These are phyloP conservation scores for Muschampia plurimacula DNA, from an alignment of 2,888 invertebrate species.

Conservation along the genomic window DNA sequence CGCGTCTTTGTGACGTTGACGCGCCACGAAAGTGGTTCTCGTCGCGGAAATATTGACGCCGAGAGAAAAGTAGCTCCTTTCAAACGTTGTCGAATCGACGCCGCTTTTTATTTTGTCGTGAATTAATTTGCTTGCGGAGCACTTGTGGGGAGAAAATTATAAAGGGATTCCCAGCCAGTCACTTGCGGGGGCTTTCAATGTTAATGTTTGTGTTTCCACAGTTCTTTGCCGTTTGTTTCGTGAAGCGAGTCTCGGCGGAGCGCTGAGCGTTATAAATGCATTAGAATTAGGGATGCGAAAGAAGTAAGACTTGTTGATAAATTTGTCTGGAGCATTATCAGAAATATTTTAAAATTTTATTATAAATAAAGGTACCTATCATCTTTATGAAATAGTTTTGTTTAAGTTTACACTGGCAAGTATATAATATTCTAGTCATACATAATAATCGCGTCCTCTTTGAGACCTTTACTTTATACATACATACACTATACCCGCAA, in stretches of 20 bases:
- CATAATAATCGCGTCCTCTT: too few species aligned
- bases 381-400: not conserved
- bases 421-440: too few species aligned
- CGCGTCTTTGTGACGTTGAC: constrained; percentile 67
- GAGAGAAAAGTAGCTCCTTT: constrained; percentile 67
- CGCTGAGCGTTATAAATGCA: constrained; percentile 6
- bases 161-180: constrained; percentile 60
- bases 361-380: not conserved
- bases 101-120: constrained; percentile 65
- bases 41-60: constrained; percentile 60
- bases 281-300: constrained; percentile 3
- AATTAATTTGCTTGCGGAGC: constrained; percentile 77
- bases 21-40: constrained; percentile 56
- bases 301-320: not conserved
- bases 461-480: too few species aligned
- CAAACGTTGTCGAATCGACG: constrained; percentile 59
- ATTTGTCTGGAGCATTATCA: not conserved
- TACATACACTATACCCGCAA: too few species aligned
- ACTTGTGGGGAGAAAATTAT: constrained; percentile 57
- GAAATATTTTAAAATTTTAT: too few species aligned
- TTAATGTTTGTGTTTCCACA: constrained; percentile 34
- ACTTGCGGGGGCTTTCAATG: constrained; percentile 50
- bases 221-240: constrained; percentile 15
- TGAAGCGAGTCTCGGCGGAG: constrained; percentile 13
- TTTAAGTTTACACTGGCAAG: too few species aligned